Evolutionary conservation across 2,797 vertebrate genomes (phyloP).

Genomic region (Ptychobarbus kaznakovi): DNA sequence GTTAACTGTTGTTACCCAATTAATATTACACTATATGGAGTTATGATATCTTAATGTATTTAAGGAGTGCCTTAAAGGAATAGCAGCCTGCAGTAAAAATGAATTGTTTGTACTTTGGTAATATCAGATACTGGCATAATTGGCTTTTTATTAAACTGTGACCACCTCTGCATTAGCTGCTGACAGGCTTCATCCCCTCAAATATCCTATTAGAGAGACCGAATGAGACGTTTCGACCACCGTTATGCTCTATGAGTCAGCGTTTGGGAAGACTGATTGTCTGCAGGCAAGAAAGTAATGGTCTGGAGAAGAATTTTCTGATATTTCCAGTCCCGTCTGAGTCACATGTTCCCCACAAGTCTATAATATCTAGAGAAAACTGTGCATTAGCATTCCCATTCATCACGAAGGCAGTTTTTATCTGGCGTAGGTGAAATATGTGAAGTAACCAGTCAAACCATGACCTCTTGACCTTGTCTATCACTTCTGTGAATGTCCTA

Average conservation of each 20-base stretch:
- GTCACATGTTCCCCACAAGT: neutral
- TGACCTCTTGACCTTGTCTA: neutral
- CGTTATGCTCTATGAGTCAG: slow-evolving; percentile 19
- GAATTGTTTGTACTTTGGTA: slow-evolving; percentile 4
- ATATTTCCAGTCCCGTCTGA: slow-evolving; percentile 1
- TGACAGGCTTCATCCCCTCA: slow-evolving; percentile 29
- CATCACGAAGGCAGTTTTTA: neutral
- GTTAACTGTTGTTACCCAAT: neutral
- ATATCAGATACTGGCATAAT: neutral
- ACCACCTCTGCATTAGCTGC: slow-evolving; percentile 26
- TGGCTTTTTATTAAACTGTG: slow-evolving; percentile 28
- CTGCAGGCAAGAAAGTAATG: slow-evolving; percentile 37
- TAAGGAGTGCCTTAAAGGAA: neutral
- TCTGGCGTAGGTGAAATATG: neutral
- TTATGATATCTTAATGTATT: slow-evolving; percentile 9
- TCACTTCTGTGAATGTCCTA: neutral
- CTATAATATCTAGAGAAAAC: neutral
- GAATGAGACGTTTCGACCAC: slow-evolving; percentile 42
- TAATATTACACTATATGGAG: neutral
- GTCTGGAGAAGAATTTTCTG: slow-evolving; percentile 4
- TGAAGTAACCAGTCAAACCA: neutral
- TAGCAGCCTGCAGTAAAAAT: neutral
- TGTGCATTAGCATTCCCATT: neutral
- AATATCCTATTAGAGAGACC: slow-evolving; percentile 43
- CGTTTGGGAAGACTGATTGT: slow-evolving; percentile 25